Percentiles rank a stretch among this genome's conserved stretches.
Conservation (phyloP, 2,888 invertebrate species). For the Drosophila rubida region DNA sequence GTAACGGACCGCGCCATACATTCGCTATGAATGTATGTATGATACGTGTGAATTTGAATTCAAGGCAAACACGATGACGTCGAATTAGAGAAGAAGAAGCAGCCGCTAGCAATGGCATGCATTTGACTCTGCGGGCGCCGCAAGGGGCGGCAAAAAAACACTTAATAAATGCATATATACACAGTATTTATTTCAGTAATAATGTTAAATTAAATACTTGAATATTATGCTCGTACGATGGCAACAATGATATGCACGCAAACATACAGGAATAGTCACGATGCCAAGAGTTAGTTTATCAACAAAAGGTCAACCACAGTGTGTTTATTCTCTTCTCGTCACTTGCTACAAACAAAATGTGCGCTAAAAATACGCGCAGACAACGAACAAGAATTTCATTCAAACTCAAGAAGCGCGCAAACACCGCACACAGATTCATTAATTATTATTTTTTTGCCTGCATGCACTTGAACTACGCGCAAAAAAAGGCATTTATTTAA, state of each 20-base stretch:
- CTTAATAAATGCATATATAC: conserved; percentile 15
- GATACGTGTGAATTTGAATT: conserved; percentile 45
- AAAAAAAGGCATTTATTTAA: conserved; percentile 64
- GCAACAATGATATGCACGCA: background rate
- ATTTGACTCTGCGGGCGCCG: conserved; percentile 30
- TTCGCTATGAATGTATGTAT: background rate
- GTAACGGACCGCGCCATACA: conserved; percentile 49
- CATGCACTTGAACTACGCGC: conserved; percentile 70
- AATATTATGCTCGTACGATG: background rate
- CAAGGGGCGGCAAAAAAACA: background rate
- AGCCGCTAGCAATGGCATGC: conserved; percentile 52
- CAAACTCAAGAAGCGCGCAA: conserved; percentile 20
- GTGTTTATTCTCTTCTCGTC: conserved; percentile 7
- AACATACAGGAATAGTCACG: background rate
- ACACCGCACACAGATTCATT: conserved; percentile 25
- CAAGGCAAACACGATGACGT: conserved; percentile 75
- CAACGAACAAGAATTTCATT: conserved; percentile 21
- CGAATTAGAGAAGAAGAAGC: conserved; percentile 40
- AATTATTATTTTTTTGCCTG: conserved; percentile 26
- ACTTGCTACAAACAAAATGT: conserved; percentile 13
- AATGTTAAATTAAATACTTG: background rate
- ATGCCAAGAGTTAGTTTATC: conserved; percentile 34
- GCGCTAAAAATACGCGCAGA: conserved; percentile 7
- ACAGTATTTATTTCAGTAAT: background rate
- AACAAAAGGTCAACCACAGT: conserved; percentile 53